Conservation (phyloP, 1,140 invertebrate genomes). For the Cydia strobilella region DNA sequence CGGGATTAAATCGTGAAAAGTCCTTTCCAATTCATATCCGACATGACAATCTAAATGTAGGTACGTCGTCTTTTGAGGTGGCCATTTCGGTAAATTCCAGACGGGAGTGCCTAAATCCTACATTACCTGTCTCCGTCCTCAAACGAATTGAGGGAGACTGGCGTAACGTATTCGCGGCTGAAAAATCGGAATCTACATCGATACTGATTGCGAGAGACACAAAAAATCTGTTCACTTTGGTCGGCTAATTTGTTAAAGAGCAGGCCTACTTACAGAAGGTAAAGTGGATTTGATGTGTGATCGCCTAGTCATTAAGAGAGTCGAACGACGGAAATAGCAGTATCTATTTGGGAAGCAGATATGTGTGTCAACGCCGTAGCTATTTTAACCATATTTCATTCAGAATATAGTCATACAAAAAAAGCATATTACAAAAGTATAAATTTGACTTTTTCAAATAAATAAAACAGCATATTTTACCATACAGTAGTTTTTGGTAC, state of each 20-base stretch:
- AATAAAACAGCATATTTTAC: neutral
- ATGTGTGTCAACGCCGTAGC: slow-evolving; percentile 67
- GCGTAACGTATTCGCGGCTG: slow-evolving; percentile 7
- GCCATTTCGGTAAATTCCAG: neutral
- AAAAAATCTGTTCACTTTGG: slow-evolving; percentile 9
- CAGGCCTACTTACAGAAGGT: slow-evolving; percentile 51
- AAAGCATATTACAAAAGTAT: slow-evolving; percentile 33
- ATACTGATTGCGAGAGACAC: slow-evolving; percentile 11
- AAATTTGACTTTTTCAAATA: too few species aligned
- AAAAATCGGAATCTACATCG: slow-evolving; percentile 22
- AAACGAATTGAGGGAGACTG: slow-evolving; percentile 19
- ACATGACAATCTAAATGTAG: neutral
- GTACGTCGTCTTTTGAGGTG: slow-evolving; percentile 5
- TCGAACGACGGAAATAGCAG: slow-evolving; percentile 60
- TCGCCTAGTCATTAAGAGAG: slow-evolving; percentile 57
- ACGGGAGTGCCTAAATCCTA: slow-evolving; percentile 10
- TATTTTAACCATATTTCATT: slow-evolving; percentile 46
- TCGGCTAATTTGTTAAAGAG: slow-evolving; percentile 8
- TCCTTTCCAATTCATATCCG: slow-evolving; percentile 4
- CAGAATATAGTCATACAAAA: slow-evolving; percentile 37
- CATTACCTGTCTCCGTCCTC: neutral
- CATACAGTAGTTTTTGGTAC: too few species aligned
- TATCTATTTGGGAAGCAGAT: slow-evolving; percentile 55
- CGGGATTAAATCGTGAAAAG: neutral
- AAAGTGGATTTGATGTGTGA: slow-evolving; percentile 52